Percentiles rank a stretch among this genome's conserved stretches.
Conservation (phyloP, 2,113 vertebrate genomes). For the Charina bottae region DNA sequence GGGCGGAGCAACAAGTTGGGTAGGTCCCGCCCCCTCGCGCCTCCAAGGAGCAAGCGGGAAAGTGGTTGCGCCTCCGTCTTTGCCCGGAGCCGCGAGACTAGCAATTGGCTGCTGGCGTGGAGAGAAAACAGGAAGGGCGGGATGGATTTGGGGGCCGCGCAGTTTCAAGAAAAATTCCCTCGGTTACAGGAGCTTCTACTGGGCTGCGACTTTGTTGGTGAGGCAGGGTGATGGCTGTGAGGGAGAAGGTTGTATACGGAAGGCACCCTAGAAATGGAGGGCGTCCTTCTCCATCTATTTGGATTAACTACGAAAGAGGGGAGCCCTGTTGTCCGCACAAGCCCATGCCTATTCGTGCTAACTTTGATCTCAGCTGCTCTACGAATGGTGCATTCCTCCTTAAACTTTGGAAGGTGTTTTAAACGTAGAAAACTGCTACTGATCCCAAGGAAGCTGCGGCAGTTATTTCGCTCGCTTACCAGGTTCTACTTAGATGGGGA, state of each 20-base stretch:
- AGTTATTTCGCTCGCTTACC: neutral
- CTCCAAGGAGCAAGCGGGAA: neutral
- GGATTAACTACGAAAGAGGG: neutral
- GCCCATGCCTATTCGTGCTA: neutral
- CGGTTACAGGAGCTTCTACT: constrained; percentile 51
- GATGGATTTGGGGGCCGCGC: constrained; percentile 65
- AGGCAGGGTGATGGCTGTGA: neutral
- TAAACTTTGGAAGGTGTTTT: neutral
- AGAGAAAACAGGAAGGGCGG: neutral
- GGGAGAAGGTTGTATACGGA: neutral
- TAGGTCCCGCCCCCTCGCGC: neutral
- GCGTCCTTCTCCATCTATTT: too few relatives aligned
- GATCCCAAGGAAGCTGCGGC: neutral
- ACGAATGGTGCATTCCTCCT: neutral
- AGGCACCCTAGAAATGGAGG: neutral
- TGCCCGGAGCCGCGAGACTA: neutral
- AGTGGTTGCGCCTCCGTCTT: too few relatives aligned
- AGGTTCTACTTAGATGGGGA: neutral
- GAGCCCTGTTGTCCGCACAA: neutral
- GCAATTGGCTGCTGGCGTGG: too few relatives aligned
- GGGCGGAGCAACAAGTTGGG: neutral
- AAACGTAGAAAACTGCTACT: neutral
- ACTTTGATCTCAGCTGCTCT: neutral
- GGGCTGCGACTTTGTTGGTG: constrained; percentile 71
- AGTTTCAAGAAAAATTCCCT: constrained; percentile 56